A percentile compares a stretch with the other conserved stretches of the same genome.
phyloP scores from a whole-genome alignment of 2,113 vertebrate species.

The Mesoclemmys tuberculata region DNA sequence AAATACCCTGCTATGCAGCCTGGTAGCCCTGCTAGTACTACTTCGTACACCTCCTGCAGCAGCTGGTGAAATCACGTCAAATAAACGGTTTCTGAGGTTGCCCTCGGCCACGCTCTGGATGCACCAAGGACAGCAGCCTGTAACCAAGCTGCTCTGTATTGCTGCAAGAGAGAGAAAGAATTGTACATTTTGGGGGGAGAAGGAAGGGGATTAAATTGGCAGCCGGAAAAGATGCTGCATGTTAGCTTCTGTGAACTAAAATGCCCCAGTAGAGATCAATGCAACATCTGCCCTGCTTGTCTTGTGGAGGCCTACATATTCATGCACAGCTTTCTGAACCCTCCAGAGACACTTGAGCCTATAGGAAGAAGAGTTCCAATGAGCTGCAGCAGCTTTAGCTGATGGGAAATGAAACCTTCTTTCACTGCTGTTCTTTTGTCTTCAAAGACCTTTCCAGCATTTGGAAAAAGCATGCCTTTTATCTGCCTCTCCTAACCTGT shows the following conservation, averaged over 20 bases:
- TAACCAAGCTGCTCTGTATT: not conserved
- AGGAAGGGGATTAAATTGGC: constrained; percentile 43
- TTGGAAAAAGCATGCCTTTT: not conserved
- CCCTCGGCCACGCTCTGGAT: not conserved
- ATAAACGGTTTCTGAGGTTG: not conserved
- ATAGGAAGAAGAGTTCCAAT: constrained; percentile 72
- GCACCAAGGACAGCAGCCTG: not conserved
- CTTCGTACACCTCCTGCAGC: not conserved
- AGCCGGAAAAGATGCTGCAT: constrained; percentile 69
- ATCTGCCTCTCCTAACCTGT: not conserved
- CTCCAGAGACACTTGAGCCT: constrained; percentile 73
- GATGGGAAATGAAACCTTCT: constrained; percentile 19
- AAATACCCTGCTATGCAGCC: not conserved
- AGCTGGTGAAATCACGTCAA: not conserved
- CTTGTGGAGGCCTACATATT: constrained; percentile 77
- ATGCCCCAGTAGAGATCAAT: constrained; percentile 71
- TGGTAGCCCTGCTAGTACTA: not conserved
- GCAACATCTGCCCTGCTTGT: constrained; percentile 80
- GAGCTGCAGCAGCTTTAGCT: constrained; percentile 61
- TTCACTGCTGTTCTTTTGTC: not conserved
- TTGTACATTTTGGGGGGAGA: not conserved
- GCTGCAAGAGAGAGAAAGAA: not conserved
- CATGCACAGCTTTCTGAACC: constrained; percentile 77
- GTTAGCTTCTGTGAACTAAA: constrained; percentile 69
- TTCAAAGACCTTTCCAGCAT: constrained; percentile 14